These are phyloP conservation scores for Dicroscelio sp. DNA, from an alignment of 2,888 invertebrate species.

Conservation along the genomic window DNA sequence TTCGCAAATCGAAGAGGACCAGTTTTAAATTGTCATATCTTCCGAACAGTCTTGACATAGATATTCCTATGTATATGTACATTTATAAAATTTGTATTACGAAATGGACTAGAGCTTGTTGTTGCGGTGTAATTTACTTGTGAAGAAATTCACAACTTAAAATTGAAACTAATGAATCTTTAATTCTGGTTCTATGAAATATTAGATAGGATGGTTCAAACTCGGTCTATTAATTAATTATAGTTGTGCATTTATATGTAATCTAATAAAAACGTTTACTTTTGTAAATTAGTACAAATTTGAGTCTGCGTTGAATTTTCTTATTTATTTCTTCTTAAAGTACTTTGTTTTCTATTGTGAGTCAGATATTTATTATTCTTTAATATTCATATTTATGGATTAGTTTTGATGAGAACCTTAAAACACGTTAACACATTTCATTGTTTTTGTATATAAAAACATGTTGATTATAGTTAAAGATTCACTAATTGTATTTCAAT, in stretches of 20 bases:
- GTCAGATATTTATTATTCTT: too few species aligned
- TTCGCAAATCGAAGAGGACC: slow-evolving; percentile 28
- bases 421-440: too few species aligned
- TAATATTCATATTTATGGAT: too few species aligned
- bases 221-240: slow-evolving; percentile 7
- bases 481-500: slow-evolving; percentile 18
- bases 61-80: slow-evolving; percentile 49
- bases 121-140: neutral
- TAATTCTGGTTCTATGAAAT: slow-evolving; percentile 12
- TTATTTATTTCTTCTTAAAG: neutral
- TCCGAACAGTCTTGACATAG: slow-evolving; percentile 62
- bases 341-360: slow-evolving; percentile 8
- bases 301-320: too few species aligned
- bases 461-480: neutral
- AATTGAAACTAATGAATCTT: neutral
- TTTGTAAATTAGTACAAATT: slow-evolving; percentile 37
- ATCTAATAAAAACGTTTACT: neutral
- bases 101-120: slow-evolving; percentile 61
- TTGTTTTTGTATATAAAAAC: neutral
- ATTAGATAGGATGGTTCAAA: neutral
- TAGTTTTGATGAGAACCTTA: too few species aligned
- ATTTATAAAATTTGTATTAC: slow-evolving; percentile 52
- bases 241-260: slow-evolving; percentile 30
- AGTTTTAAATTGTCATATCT: slow-evolving; percentile 53
- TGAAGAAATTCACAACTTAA: neutral